Evolutionary conservation across 2,797 vertebrate species (phyloP), one percentile per base, ranked within the genome.

Genomic region (Hydrolagus colliei): DNA sequence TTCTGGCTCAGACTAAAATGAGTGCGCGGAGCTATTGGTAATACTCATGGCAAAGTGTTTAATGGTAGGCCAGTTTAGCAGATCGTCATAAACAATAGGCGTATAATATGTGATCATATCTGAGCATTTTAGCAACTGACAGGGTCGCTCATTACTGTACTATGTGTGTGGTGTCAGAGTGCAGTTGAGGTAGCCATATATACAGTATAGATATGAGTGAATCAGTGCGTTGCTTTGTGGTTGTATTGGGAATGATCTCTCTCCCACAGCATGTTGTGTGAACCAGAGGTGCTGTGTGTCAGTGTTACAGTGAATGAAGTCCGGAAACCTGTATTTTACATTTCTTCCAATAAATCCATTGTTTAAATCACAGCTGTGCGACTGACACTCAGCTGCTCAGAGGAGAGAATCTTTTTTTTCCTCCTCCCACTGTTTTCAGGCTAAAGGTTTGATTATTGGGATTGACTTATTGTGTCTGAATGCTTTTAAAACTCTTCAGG

Each of bases 61-160:
- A 18, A 67, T 22, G 22, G 67, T 22, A 32, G 35, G 22, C 65
- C 9, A 8, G 62, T 63, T 65, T 67, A 8, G 35, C 8, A 82
- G 78, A 35, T 80, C 27, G 20, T 82, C 78, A 35, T 68, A 67
- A 80, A 80, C 61, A 67, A 68, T 35, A 65, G 22, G 35, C 27
- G 27, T 61, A 13, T 82, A 67, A 82, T 82, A 20, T 82, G 22
- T 82, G 78, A 82, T 35, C 22, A 67, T 62, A 65, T 82, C 78
- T 9, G 41, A 65, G 27, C 27, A 65, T 68, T 82, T 82, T 82
- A 82, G 59, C 62, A 65, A 67, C 27, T 67, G 27, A 35, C n/a
- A n/a, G 77, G 27, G 14, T 16, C 35, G 63, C 11, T 9, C 27
- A 32, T 22, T 3, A 35, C 27, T 67, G 27, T 4, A 68, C 78